Evolutionary conservation across 2,797 vertebrate species (phyloP), one percentile per base, ranked within the genome.

Genomic region (Diceros bicornis): DNA sequence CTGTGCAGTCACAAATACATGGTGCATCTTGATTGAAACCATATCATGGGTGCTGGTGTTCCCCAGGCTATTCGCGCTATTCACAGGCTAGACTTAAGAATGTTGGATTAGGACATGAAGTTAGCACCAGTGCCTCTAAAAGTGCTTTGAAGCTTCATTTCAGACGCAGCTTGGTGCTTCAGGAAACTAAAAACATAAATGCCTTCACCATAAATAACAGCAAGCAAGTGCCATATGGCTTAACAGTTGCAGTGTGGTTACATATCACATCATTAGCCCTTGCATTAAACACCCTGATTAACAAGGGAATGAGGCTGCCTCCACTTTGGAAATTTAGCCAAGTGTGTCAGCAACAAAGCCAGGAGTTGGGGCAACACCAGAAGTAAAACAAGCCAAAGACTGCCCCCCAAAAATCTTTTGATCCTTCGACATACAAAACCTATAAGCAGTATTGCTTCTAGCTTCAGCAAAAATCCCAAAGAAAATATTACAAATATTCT

Each of bases 121-220:
- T 4, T 37, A 61, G 62, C 25, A 87, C 66, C 13, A n/a, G 10
- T 1, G 14, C 47, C 59, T 86, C 41, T 34, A 29, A 71, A 89
- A 78, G 16, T 32, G 23, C 74, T 91, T 11, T 37, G 32, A 32
- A 50, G 25, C 62, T 52, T 55, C 52, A 32, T 91, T 92, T 75
- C 37, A 61, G 66, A 62, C 32, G 50, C 23, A 87, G 21, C 44
- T 94, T n/a, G 2, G 41, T 69, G 64, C 61, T 89, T 94, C 17
- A 6, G 61, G 85, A 93, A 34, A 71, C 47, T 72, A 52, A 89
- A 87, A 90, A 41, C 93, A 83, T 93, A 84, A 95, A 75, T 61
- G 57, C 32, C 61, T 88, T 61, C 41, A 29, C 93, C 93, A 94
- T 97, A 96, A 94, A 95, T 94, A 96, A 96, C 90, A 97, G 78